phyloP scores from a whole-genome alignment of 37 sponge, comb jelly and placozoan genomes.

The Eunapius fragilis region DNA sequence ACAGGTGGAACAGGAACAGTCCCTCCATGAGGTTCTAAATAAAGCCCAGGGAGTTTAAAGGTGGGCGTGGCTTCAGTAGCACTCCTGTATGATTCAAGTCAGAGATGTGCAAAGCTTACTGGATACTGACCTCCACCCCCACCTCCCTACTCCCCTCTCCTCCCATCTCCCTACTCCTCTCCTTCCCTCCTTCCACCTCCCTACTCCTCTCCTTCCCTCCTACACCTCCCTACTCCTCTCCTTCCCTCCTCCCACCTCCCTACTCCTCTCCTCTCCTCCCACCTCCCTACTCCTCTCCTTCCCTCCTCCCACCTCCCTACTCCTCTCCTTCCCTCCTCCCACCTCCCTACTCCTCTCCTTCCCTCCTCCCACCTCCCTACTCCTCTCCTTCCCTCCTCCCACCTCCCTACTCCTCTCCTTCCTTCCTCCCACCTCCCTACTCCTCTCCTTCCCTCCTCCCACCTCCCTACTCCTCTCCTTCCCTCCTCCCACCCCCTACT shows the following conservation, averaged over 20 bases:
- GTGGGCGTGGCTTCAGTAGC: constrained; percentile 1
- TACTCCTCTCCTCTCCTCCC: not conserved
- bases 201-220: not conserved
- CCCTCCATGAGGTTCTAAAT: not conserved
- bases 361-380: not conserved
- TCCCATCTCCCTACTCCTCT: not conserved
- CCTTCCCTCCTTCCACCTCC: not conserved
- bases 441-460: not conserved
- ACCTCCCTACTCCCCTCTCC: not conserved
- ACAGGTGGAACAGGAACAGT: not conserved
- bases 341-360: not conserved
- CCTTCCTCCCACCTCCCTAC: not conserved
- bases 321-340: not conserved
- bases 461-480: not conserved
- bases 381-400: not conserved
- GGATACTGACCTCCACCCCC: not conserved
- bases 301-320: not conserved
- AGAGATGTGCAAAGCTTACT: no score
- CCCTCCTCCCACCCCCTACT: not conserved
- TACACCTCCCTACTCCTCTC: not conserved
- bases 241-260: not conserved
- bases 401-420: not conserved
- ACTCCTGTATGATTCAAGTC: no score
- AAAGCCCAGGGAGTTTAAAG: not conserved
- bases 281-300: not conserved